These are phyloP conservation scores for Philantomba maxwellii DNA, from an alignment of 2,113 vertebrate species.

Conservation along the genomic window DNA sequence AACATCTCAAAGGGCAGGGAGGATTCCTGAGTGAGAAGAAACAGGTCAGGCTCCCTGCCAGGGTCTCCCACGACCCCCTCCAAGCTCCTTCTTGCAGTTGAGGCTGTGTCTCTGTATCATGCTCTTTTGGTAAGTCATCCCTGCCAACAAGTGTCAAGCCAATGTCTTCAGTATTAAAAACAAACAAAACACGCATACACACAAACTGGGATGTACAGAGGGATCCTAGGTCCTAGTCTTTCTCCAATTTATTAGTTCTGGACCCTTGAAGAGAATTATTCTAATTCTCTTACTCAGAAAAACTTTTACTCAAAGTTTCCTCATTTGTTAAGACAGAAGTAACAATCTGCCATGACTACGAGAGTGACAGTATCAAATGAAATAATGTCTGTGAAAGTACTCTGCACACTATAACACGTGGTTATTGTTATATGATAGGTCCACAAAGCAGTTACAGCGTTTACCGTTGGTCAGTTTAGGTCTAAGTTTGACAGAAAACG, in stretches of 20 bases:
- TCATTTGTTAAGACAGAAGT: slow-evolving; percentile 19
- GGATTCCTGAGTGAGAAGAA: neutral
- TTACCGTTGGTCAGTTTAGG: neutral
- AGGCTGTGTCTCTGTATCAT: neutral
- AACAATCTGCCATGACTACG: neutral
- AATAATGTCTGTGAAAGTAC: neutral
- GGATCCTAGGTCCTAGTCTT: neutral
- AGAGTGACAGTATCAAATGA: neutral
- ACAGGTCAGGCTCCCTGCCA: neutral
- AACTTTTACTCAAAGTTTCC: neutral
- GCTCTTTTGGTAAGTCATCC: neutral
- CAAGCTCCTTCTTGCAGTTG: neutral
- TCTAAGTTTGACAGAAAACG: neutral
- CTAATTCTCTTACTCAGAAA: neutral
- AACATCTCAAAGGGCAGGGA: neutral
- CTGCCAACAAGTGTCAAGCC: neutral
- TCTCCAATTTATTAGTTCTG: neutral
- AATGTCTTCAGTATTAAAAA: slow-evolving; percentile 4
- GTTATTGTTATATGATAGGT: neutral
- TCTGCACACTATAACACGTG: neutral
- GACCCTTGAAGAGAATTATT: neutral
- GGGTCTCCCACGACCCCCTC: neutral
- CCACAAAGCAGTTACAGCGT: neutral
- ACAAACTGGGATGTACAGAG: neutral
- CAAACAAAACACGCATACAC: neutral